Base-by-base conservation (phyloP, 1,140 invertebrate genomes). In the Drosophila pallidifrons region DNA sequence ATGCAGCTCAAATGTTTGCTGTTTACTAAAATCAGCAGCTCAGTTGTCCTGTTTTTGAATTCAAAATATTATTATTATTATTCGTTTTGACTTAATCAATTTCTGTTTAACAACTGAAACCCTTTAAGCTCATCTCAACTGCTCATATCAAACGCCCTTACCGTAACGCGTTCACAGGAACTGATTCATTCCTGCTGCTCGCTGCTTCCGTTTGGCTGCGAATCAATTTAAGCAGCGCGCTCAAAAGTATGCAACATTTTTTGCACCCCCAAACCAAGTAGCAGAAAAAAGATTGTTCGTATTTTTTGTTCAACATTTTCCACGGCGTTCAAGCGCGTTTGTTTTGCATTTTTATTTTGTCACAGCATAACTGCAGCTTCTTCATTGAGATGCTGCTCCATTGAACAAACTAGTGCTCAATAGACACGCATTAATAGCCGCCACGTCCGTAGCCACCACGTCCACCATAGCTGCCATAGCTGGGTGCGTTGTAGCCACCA, bases 271-370 rank as follows among this genome's bases (percentile, higher is more conserved):
- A 25, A 10, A 6, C 28, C 30, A 45, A 77, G 5, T 11, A 47
- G 20, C n/a, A 28, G 43, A 55, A 54, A 41, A 46, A 55, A 65
- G 2, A 32, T 2, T 41, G 0, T 16, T 13, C 3, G 8, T 69
- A 57, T 69, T 59, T 65, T 71, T 52, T 76, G 72, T 91, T 90
- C 87, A 87, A 82, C 75, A 82, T 77, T 70, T 72, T 79, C 68
- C 77, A 52, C 73, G 58, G 52, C 57, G 55, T 75, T 80, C 57
- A 71, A 25, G 64, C 68, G 59, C 69, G 66, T 54, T 70, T 81
- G 25, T 4, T 60, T 32, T 32, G 32, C 32, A 8, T 38, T 38
- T 64, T 67, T 55, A 59, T 49, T 68, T 61, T 35, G 77, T 76
- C 73, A 65, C 79, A 77, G 38, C 41, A 20, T 30, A 32, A 32